Evolutionary conservation across 2,888 invertebrate species (phyloP).

Genomic region (Epirrita christyi): DNA sequence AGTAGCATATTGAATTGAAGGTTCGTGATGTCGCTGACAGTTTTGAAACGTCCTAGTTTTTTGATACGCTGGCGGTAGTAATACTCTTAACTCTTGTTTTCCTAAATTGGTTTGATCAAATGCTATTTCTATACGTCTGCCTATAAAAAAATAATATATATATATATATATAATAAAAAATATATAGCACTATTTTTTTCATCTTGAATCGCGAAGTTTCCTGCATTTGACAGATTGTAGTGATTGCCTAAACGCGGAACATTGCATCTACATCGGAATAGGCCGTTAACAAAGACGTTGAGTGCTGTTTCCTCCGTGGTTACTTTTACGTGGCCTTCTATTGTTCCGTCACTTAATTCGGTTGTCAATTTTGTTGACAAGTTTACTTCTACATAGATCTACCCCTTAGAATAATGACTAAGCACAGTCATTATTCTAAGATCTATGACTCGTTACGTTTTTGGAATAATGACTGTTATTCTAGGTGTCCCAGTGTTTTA

Average conservation of each 20-base stretch:
- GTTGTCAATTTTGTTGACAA: conserved; percentile 40
- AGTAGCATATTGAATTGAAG: not conserved
- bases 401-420: conserved; percentile 44
- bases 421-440: too few relatives aligned
- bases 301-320: conserved; percentile 43
- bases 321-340: conserved; percentile 28
- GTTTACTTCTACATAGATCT: conserved; percentile 39
- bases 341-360: conserved; percentile 32
- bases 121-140: too few relatives aligned
- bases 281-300: conserved; percentile 44
- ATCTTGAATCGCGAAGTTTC: too few relatives aligned
- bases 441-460: conserved; percentile 38
- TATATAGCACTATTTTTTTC: too few relatives aligned
- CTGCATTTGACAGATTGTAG: too few relatives aligned
- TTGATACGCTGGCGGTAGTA: too few relatives aligned
- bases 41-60: too few relatives aligned
- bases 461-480: conserved; percentile 44
- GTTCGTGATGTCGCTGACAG: too few relatives aligned
- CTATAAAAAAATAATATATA: too few relatives aligned
- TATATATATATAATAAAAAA: too few relatives aligned
- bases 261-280: conserved; percentile 28
- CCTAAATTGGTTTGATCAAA: too few relatives aligned
- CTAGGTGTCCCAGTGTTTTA: conserved; percentile 35
- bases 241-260: conserved; percentile 40
- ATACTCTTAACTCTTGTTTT: too few relatives aligned